Conservation (phyloP, 2,113 vertebrate genomes). For the Laticauda colubrina region DNA sequence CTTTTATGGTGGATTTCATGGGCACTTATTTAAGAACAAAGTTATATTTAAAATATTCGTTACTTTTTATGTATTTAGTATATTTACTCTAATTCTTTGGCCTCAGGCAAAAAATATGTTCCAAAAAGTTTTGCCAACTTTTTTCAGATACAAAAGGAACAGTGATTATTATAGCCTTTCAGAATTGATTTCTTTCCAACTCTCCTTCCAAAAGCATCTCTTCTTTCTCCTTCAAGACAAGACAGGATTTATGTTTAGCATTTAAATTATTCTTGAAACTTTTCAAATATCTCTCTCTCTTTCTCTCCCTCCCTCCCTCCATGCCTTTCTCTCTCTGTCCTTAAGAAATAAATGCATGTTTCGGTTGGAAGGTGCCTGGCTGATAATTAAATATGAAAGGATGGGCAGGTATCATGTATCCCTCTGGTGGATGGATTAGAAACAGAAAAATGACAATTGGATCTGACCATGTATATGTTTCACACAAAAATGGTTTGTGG, state of each 20-base stretch:
- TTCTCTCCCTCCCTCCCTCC: not conserved
- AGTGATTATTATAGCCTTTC: slow-evolving; percentile 35
- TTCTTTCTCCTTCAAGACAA: slow-evolving; percentile 28
- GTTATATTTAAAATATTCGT: not conserved
- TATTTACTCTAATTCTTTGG: slow-evolving; percentile 40
- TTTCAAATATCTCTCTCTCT: slow-evolving; percentile 43
- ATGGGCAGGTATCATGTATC: not conserved
- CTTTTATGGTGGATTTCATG: not conserved
- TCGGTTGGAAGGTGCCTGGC: slow-evolving; percentile 20
- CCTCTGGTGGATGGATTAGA: slow-evolving; percentile 19
- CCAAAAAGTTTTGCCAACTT: slow-evolving; percentile 51
- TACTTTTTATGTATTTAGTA: slow-evolving; percentile 27
- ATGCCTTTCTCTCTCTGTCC: not conserved
- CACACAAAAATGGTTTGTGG: not conserved
- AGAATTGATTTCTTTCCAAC: slow-evolving; percentile 57
- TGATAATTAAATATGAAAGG: not conserved
- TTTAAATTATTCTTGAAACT: slow-evolving; percentile 54
- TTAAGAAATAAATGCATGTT: slow-evolving; percentile 38
- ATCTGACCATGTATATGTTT: slow-evolving; percentile 18
- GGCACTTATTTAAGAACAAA: not conserved
- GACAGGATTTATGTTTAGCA: slow-evolving; percentile 46
- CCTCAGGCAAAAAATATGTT: slow-evolving; percentile 45
- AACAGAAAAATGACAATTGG: slow-evolving; percentile 27
- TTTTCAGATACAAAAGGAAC: slow-evolving; percentile 50
- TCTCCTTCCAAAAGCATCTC: slow-evolving; percentile 12